Percentiles rank a stretch among this genome's conserved stretches.
Conservation (phyloP, 1,140 invertebrate species). For the Leguminivora glycinivorella region DNA sequence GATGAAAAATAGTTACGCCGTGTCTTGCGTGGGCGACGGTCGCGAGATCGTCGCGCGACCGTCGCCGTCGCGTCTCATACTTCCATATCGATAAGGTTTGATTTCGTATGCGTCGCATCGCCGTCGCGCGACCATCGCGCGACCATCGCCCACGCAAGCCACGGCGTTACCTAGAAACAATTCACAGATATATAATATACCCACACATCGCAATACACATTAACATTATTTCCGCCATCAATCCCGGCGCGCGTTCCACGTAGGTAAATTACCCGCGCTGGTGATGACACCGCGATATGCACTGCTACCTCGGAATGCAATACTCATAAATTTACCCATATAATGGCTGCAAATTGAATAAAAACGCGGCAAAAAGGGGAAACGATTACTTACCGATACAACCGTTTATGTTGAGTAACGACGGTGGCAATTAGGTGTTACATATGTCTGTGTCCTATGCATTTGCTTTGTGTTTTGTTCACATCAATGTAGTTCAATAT, state of each 20-base stretch:
- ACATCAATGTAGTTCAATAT: background rate
- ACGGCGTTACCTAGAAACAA: no score
- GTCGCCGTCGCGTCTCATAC: no score
- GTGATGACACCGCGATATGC: constrained; percentile 25
- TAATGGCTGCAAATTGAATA: background rate
- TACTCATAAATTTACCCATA: constrained; percentile 16
- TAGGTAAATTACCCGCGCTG: background rate
- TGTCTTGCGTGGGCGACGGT: no score
- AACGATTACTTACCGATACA: constrained; percentile 1
- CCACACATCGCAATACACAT: background rate
- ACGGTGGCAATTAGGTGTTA: constrained; percentile 7
- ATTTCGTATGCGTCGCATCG: no score
- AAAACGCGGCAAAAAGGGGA: background rate
- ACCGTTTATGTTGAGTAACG: constrained; percentile 19
- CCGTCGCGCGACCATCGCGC: no score
- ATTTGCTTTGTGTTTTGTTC: background rate
- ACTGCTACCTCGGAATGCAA: constrained; percentile 25
- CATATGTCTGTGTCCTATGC: background rate
- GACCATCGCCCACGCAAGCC: no score
- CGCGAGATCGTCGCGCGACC: no score
- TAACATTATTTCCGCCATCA: background rate
- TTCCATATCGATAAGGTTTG: no score
- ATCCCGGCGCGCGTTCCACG: background rate
- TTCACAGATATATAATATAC: background rate
- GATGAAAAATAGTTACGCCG: no score